These are phyloP conservation scores for Phoenoteleia sp. DNA, from an alignment of 2,888 invertebrate species.

Conservation along the genomic window DNA sequence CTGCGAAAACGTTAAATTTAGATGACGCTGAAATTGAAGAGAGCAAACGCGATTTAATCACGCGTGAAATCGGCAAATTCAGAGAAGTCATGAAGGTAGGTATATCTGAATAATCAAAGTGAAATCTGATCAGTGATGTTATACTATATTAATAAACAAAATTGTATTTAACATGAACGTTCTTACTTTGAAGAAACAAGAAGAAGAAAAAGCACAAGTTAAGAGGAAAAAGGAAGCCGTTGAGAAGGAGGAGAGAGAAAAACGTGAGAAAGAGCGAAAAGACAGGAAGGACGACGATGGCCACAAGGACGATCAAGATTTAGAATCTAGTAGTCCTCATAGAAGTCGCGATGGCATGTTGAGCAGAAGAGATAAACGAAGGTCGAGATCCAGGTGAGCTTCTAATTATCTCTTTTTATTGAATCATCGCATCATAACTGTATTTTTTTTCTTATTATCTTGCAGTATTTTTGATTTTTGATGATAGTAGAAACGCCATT, in stretches of 20 bases:
- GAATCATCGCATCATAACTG: no score
- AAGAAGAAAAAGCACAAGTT: constrained; percentile 90
- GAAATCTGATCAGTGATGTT: background rate
- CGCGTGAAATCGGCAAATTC: constrained; percentile 99
- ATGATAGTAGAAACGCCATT: no score
- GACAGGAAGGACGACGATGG: constrained; percentile 86
- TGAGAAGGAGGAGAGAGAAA: constrained; percentile 89
- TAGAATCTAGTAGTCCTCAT: constrained; percentile 83
- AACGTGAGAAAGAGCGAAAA: constrained; percentile 87
- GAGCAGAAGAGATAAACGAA: constrained; percentile 85
- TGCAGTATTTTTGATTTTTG: no score
- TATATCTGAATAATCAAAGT: no score
- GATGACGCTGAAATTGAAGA: constrained; percentile 97
- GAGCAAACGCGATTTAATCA: constrained; percentile 98
- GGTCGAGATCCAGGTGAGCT: constrained; percentile 88
- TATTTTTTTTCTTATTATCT: no score
- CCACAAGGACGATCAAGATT: constrained; percentile 85
- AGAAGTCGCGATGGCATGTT: constrained; percentile 83
- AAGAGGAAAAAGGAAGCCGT: constrained; percentile 89
- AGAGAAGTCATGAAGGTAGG: constrained; percentile 99
- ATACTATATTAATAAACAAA: no score
- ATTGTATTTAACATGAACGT: no score
- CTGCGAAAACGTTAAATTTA: constrained; percentile 86
- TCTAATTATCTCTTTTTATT: no score
- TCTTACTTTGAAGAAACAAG: constrained; percentile 93